phyloP scores from a whole-genome alignment of 2,113 vertebrate species.

The Pollimyrus isidori region DNA sequence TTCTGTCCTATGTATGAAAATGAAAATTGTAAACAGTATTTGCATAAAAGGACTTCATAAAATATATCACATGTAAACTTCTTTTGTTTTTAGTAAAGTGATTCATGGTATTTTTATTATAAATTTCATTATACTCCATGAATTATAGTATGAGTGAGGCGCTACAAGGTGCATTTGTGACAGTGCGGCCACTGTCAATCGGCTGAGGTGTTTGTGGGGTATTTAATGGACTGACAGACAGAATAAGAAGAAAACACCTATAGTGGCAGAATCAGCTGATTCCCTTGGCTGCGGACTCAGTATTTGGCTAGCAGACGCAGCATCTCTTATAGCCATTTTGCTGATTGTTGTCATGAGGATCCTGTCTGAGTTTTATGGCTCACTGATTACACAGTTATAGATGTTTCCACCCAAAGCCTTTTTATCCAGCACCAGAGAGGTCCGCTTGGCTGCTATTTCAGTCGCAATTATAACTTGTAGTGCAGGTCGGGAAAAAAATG shows the following conservation, averaged over 20 bases:
- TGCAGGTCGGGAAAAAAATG: not conserved
- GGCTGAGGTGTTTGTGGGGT: not conserved
- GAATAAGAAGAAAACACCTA: not conserved
- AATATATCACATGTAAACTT: not conserved
- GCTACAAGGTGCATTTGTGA: not conserved
- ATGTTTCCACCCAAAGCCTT: not conserved
- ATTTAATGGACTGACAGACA: not conserved
- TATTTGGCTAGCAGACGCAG: not conserved
- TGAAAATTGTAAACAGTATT: not conserved
- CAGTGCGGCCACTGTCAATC: not conserved
- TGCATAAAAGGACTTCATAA: not conserved
- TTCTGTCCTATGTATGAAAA: not conserved
- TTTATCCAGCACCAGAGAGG: not conserved
- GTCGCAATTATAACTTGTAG: not conserved
- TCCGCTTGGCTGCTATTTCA: not conserved
- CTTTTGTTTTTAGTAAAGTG: not conserved
- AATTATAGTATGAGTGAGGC: not conserved
- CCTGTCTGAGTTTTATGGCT: not conserved
- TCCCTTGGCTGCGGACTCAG: not conserved
- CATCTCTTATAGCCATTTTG: not conserved
- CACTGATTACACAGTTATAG: not conserved
- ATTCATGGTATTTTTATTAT: not conserved
- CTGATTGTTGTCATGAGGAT: not conserved
- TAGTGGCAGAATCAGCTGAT: not conserved
- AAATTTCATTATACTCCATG: not conserved